Evolutionary conservation across 2,888 invertebrate species (phyloP), one percentile per base, ranked within the genome.

Genomic region (Alloplasta piceator): DNA sequence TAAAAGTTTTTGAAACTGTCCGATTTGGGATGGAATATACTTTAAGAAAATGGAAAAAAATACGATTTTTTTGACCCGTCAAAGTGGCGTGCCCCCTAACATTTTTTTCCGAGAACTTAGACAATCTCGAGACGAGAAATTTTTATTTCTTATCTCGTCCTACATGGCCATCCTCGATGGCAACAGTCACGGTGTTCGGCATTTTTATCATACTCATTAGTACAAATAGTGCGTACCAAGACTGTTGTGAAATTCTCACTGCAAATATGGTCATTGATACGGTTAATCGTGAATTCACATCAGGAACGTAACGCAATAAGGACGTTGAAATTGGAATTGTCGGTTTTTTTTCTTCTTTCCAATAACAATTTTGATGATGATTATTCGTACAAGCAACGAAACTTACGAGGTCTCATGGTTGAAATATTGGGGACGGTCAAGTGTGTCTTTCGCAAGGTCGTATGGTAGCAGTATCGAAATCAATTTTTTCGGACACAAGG

Each of bases 221-320:
- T 67, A 67, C 72, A 39, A 66, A n/a, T 46, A 56, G 50, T 50
- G 38, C 55, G 76, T 72, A 60, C 46, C 61, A 10, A 67, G 41
- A 48, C 68, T 26, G 56, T 74, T 79, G 79, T 58, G 76, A 76
- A 80, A 80, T 43, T 9, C 39, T 61, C 38, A 6, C 61, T 12
- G 36, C 58, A 64, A 80, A 43, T 26, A 26, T 77, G 68, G 77
- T 39, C 72, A 77, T 80, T 73, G 63, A 80, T 55, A 68, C 10
- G 26, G 41, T 74, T 52, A 61, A 61, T 67, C 56, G 63, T 50
- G 55, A 74, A 74, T 66, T 74, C 56, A 60, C 58, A 7, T 5
- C 6, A 52, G 12, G 5, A 3, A 4, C 12, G 52, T 14, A n/a
- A 48, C 48, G 48, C 12, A 52, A 12, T 14, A 50, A 52, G 52